These are phyloP conservation scores for Mormoops blainvillei DNA, from an alignment of 2,113 vertebrate species.

Conservation along the genomic window DNA sequence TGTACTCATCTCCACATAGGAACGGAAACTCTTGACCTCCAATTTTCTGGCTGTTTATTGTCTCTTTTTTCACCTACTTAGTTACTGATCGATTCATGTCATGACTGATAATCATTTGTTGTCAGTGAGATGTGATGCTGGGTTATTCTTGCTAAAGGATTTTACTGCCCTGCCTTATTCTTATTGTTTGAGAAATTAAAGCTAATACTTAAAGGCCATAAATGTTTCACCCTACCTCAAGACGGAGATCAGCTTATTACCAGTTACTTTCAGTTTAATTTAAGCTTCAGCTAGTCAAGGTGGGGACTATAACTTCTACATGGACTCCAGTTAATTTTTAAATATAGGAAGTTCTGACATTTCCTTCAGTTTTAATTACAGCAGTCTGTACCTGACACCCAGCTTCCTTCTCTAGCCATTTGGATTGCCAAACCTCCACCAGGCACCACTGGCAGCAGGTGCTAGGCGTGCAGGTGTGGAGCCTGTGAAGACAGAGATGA, in stretches of 20 bases:
- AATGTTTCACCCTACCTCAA: not conserved
- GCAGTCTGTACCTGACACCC: not conserved
- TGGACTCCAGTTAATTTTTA: not conserved
- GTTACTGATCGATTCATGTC: not conserved
- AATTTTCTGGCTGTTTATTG: not conserved
- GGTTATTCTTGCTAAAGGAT: not conserved
- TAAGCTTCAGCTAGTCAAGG: not conserved
- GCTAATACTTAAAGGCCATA: not conserved
- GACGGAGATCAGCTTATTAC: not conserved
- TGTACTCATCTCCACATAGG: not conserved
- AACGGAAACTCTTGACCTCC: not conserved
- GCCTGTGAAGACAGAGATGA: not conserved
- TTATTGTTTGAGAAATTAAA: slow-evolving; percentile 34
- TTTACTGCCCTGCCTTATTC: not conserved
- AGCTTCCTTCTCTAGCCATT: not conserved
- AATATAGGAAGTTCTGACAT: not conserved
- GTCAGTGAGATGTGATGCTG: not conserved
- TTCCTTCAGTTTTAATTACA: not conserved
- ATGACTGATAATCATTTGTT: not conserved
- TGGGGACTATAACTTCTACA: not conserved
- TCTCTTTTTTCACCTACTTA: not conserved
- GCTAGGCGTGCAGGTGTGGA: not conserved
- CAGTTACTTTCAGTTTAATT: not conserved
- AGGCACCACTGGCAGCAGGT: not conserved
- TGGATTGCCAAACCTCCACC: not conserved